Evolutionary conservation across 2,113 vertebrate species (phyloP).

Genomic region (Crypturellus undulatus): DNA sequence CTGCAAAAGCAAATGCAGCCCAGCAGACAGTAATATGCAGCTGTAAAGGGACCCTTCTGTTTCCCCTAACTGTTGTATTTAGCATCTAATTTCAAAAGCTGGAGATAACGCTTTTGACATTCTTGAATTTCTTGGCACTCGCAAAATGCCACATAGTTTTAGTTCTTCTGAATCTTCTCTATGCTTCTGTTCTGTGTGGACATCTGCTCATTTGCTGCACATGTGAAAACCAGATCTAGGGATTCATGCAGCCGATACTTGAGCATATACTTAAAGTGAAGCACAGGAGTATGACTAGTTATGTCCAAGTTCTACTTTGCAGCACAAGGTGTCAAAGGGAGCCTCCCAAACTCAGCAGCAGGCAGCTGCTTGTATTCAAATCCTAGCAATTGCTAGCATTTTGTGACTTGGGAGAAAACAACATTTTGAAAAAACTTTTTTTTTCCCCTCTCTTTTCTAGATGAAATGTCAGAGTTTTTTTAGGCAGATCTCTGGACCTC

Average conservation of each 20-base stretch:
- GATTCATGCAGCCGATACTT: neutral
- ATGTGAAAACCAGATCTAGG: neutral
- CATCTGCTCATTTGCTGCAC: slow-evolving; percentile 16
- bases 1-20: neutral
- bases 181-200: neutral
- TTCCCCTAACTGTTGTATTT: neutral
- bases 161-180: neutral
- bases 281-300: slow-evolving; percentile 6
- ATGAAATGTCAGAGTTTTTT: neutral
- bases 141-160: neutral
- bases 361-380: neutral
- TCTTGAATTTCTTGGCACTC: neutral
- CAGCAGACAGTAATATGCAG: neutral
- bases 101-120: neutral
- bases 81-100: slow-evolving; percentile 16
- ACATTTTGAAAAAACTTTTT: neutral
- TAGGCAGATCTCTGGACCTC: neutral
- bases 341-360: neutral
- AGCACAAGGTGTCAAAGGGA: neutral
- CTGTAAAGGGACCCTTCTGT: neutral
- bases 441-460: neutral
- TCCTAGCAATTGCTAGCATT: neutral
- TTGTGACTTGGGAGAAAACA: neutral
- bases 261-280: slow-evolving; percentile 43
- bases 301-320: neutral